Evolutionary conservation across 2,113 vertebrate genomes (phyloP), one percentile per base, ranked within the genome.

Genomic region (Ginglymostoma cirratum): DNA sequence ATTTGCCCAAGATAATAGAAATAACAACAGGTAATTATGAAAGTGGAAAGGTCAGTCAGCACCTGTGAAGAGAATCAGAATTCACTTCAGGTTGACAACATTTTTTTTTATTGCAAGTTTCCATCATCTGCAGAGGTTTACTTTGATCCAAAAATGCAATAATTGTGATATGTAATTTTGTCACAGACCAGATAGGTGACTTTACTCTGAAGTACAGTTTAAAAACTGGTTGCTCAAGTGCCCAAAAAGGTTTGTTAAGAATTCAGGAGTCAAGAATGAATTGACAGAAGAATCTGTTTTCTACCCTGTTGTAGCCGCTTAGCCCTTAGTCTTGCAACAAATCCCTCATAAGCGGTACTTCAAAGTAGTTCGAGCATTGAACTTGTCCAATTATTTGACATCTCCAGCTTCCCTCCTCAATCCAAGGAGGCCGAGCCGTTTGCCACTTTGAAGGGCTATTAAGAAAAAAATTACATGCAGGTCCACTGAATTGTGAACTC

Each of bases 401-500:
- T 61, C 6, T 89, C 55, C 86, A 61, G 30, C 48, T 4, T 89
- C 48, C 19, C 48, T 89, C 21, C 52, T 89, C 38, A 45, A 89
- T 89, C 45, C 48, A 24, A 12, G 48, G 8, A 89, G 21, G 45
- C 27, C 12, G 24, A 52, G 42, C 34, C 27, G 10, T 61, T 87
- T 87, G 45, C 52, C 52, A 48, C 24, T 17, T 89, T 61, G 24
- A 52, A 89, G 48, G 55, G 30, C 30, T 0, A 55, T 89, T 48
- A 48, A n/a, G n/a, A 38, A 17, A 4, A 2, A 38, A 19, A 38
- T 19, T 80, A 3, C 27, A 15, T n/a, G 7, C 78, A 80, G 78
- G n/a, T 80, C 78, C 78, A 80, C n/a, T 80, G 78, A 80, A 80
- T 80, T 80, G n/a, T 80, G 78, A 80, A 38, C n/a, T n/a, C 78